These are phyloP conservation scores for Pseudanteris insignis DNA, from an alignment of 2,888 invertebrate genomes.

Conservation along the genomic window DNA sequence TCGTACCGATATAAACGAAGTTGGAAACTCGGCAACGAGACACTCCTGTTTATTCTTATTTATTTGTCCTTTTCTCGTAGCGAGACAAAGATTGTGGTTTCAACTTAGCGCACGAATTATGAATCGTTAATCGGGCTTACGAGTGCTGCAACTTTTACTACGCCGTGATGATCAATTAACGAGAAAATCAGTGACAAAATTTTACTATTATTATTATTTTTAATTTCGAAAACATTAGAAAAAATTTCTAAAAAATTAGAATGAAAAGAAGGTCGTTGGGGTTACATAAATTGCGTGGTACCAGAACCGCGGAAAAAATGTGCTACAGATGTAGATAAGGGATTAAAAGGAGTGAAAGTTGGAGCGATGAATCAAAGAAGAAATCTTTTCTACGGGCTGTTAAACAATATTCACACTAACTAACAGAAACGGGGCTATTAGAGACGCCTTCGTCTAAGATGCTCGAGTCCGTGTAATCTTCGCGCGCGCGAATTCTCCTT, in stretches of 20 bases:
- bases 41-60: conserved; percentile 49
- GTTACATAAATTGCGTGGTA: conserved; percentile 13
- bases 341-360: conserved; percentile 33
- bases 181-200: too few species aligned
- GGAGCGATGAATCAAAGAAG: conserved; percentile 19
- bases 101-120: conserved; percentile 60
- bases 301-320: conserved; percentile 27
- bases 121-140: conserved; percentile 47
- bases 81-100: conserved; percentile 52
- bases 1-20: conserved; percentile 60
- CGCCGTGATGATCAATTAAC: too few species aligned
- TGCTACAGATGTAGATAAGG: conserved; percentile 40
- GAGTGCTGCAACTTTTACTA: too few species aligned
- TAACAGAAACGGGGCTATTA: conserved; percentile 47
- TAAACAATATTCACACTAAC: conserved; percentile 40
- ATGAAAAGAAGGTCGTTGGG: neutral
- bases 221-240: neutral
- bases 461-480: conserved; percentile 46
- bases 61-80: conserved; percentile 48
- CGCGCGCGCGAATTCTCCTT: conserved; percentile 45
- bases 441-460: conserved; percentile 45
- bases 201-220: neutral
- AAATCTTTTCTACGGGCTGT: conserved; percentile 30
- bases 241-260: neutral
- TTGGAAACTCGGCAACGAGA: conserved; percentile 40